These are phyloP conservation scores for Tamandua tetradactyla DNA, from an alignment of 2,797 vertebrate genomes.

Conservation along the genomic window DNA sequence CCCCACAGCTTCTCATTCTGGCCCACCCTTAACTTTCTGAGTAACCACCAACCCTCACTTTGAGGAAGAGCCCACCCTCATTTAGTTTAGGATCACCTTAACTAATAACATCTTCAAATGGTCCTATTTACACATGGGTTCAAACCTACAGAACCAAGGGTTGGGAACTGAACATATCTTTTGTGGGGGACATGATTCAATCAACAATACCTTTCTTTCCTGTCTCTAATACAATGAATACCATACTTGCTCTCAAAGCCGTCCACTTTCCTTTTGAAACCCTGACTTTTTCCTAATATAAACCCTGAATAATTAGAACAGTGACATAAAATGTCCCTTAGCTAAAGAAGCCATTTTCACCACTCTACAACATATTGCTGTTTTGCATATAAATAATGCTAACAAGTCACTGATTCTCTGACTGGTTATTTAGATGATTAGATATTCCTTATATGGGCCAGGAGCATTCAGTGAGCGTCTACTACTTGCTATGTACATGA, in stretches of 20 bases:
- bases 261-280: constrained; percentile 8
- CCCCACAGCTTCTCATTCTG: too few relatives aligned
- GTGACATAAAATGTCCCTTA: background rate
- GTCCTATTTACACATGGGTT: too few relatives aligned
- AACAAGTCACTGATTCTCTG: constrained; percentile 37
- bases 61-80: too few relatives aligned
- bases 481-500: background rate
- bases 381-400: constrained; percentile 32
- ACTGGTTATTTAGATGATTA: constrained; percentile 23
- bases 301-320: constrained; percentile 33
- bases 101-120: too few relatives aligned
- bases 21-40: too few relatives aligned
- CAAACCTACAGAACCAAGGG: too few relatives aligned
- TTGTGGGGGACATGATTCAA: background rate
- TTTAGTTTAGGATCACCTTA: too few relatives aligned
- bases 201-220: background rate
- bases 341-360: constrained; percentile 38
- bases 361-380: background rate
- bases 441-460: background rate
- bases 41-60: too few relatives aligned
- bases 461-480: constrained; percentile 12
- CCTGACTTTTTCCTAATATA: background rate
- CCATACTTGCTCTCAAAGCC: background rate
- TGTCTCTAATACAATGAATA: background rate
- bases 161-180: too few relatives aligned